Evolutionary conservation across 2,113 vertebrate genomes (phyloP).

Genomic region (Tursiops truncatus): DNA sequence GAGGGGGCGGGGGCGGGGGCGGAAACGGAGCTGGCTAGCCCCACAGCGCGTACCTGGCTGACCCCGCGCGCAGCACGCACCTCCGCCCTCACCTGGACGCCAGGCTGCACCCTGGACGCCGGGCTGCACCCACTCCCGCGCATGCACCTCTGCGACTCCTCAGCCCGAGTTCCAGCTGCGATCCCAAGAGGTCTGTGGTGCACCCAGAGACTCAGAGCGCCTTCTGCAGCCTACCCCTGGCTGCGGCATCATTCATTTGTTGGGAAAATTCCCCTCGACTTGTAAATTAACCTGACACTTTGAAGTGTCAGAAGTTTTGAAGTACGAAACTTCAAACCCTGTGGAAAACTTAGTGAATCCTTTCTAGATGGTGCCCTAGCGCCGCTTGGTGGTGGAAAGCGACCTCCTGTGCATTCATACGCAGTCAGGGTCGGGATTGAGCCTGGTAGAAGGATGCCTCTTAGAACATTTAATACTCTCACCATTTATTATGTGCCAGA

Average conservation of each 20-base stretch:
- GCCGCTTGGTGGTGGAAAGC: slow-evolving; percentile 52
- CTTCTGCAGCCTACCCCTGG: neutral
- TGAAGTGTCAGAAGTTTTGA: no score
- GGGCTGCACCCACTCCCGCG: neutral
- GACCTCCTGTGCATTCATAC: neutral
- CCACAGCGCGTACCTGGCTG: accelerated
- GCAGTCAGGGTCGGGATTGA: no score
- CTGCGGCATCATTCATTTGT: neutral
- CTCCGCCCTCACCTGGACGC: no score
- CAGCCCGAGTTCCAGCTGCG: accelerated
- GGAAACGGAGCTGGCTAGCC: neutral
- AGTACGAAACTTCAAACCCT: neutral
- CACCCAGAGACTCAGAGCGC: no score
- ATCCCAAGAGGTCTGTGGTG: neutral
- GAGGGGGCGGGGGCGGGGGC: neutral
- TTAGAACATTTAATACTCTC: neutral
- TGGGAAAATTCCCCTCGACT: neutral
- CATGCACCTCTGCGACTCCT: neutral
- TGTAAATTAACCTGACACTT: slow-evolving; percentile 15
- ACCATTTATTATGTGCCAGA: neutral
- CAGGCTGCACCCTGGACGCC: neutral
- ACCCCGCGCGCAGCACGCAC: accelerated
- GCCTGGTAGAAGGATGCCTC: neutral
- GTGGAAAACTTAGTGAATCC: neutral
- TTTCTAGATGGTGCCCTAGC: slow-evolving; percentile 18